Evolutionary conservation across 2,113 vertebrate species (phyloP).

Genomic region (Regulus satrapa): DNA sequence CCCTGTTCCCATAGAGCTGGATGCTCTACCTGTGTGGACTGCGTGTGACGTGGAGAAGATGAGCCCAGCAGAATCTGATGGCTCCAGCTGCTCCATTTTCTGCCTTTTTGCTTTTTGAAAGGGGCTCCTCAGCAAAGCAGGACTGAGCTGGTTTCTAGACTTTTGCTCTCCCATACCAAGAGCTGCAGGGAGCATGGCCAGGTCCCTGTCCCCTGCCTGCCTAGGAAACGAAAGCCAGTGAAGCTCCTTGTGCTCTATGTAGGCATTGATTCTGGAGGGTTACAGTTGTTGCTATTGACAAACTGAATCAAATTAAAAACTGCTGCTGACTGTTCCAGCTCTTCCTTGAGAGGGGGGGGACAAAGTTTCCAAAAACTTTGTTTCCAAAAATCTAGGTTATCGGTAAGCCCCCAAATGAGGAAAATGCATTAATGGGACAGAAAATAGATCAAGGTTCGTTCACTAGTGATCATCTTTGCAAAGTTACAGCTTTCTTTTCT

Average conservation of each 20-base stretch:
- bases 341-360: not conserved
- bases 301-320: slow-evolving; percentile 6
- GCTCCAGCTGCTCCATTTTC: not conserved
- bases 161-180: not conserved
- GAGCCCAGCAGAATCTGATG: not conserved
- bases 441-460: not conserved
- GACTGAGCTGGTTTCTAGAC: not conserved
- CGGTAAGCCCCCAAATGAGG: not conserved
- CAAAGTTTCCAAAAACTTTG: not conserved
- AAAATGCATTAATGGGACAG: not conserved
- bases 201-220: not conserved
- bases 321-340: not conserved
- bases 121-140: not conserved
- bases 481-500: not conserved
- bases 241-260: not conserved
- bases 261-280: not conserved
- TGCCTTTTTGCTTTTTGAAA: not conserved
- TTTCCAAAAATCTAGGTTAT: too few relatives aligned
- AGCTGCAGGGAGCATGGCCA: not conserved
- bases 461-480: not conserved
- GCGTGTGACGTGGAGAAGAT: not conserved
- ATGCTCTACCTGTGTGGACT: too few relatives aligned
- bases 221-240: not conserved
- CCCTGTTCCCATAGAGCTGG: not conserved
- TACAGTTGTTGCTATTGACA: not conserved